Evolutionary conservation across 2,113 vertebrate genomes (phyloP).

Genomic region (Cricetomys ansorgei): DNA sequence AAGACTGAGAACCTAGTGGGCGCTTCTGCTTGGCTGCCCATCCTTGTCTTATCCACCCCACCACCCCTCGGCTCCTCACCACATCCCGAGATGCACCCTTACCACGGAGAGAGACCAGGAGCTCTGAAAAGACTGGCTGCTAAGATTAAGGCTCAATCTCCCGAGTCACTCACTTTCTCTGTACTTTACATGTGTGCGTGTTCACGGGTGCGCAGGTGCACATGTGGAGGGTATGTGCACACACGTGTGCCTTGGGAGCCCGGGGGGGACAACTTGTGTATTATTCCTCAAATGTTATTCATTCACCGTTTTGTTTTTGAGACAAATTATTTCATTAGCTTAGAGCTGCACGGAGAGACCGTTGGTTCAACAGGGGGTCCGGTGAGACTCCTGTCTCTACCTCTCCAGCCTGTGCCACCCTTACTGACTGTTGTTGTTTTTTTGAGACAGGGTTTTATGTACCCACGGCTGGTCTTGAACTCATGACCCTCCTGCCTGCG

Average conservation of each 20-base stretch:
- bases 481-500: background rate
- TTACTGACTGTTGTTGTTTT: background rate
- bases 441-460: background rate
- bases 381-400: background rate
- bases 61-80: background rate
- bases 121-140: background rate
- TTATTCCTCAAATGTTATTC: background rate
- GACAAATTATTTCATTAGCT: background rate
- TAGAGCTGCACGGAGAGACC: background rate
- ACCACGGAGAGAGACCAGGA: background rate
- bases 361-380: background rate
- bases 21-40: accelerated
- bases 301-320: too few species aligned
- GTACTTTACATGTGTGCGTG: background rate
- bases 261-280: background rate
- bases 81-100: background rate
- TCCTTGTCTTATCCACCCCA: background rate
- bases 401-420: background rate
- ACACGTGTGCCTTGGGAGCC: background rate
- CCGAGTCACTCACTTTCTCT: accelerated
- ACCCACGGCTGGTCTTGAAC: background rate
- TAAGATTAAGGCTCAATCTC: accelerated
- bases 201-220: background rate
- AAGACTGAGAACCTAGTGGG: background rate
- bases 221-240: too few species aligned